Percentiles rank a stretch among this genome's conserved stretches.
These are phyloP conservation scores for Heterotis niloticus DNA, from an alignment of 2,113 vertebrate species.

Conservation along the genomic window DNA sequence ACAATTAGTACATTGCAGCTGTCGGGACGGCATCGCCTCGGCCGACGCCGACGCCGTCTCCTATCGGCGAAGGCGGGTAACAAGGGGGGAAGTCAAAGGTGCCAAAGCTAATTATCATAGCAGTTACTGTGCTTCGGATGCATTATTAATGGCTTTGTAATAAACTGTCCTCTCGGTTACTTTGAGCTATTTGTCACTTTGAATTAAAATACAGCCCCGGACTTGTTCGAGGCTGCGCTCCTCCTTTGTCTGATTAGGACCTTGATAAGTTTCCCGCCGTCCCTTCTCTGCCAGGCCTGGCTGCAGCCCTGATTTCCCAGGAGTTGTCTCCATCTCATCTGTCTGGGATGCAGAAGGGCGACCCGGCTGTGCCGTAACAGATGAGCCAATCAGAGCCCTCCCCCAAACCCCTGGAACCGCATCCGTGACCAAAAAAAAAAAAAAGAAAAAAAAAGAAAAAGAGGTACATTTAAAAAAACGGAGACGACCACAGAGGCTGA, in stretches of 20 bases:
- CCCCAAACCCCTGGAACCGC: too few relatives aligned
- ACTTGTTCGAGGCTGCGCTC: slow-evolving; percentile 29
- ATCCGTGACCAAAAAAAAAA: too few relatives aligned
- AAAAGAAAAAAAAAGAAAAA: background rate
- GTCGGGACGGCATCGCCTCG: slow-evolving; percentile 51
- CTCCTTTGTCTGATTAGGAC: slow-evolving; percentile 38
- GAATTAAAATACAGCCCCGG: slow-evolving; percentile 35
- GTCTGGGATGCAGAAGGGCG: slow-evolving; percentile 9
- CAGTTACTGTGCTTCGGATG: slow-evolving; percentile 25
- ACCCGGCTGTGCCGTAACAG: slow-evolving; percentile 1
- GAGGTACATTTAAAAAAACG: slow-evolving; percentile 28
- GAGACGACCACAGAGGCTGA: slow-evolving; percentile 18
- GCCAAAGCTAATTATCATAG: slow-evolving; percentile 22
- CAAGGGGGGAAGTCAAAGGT: slow-evolving; percentile 31
- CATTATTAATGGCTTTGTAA: slow-evolving; percentile 32
- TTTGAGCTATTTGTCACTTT: slow-evolving; percentile 41
- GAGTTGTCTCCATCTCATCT: slow-evolving; percentile 14
- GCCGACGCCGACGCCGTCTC: slow-evolving; percentile 41
- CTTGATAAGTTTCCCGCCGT: slow-evolving; percentile 26
- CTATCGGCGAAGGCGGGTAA: slow-evolving; percentile 28
- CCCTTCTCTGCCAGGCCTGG: slow-evolving; percentile 25
- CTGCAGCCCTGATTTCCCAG: slow-evolving; percentile 33
- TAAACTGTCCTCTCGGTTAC: slow-evolving; percentile 42
- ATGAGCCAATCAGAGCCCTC: slow-evolving; percentile 30
- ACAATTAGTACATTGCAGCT: slow-evolving; percentile 59